Evolutionary conservation across 2,888 invertebrate genomes (phyloP), one percentile per base, ranked within the genome.

Genomic region (Crepidodera aurea): DNA sequence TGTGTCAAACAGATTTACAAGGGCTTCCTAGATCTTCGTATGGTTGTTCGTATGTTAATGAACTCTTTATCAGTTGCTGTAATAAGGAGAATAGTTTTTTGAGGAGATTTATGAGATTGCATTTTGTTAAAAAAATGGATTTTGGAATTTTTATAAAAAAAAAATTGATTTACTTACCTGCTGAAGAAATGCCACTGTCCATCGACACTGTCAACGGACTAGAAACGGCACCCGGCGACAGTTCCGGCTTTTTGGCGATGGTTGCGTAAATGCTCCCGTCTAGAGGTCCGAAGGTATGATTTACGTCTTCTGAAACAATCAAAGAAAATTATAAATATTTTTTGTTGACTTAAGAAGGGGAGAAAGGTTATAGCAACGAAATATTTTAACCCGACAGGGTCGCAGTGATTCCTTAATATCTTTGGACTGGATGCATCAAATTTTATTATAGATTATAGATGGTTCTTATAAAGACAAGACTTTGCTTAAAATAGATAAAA

Each of bases 191-290:
- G 74, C 94, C 94, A 74, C 93, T 93, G 86, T 94, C 94, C 90
- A 93, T 92, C 82, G 93, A 94, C 80, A 92, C 90, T 76, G 91
- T 91, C 82, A 92, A 87, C 74, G 90, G 89, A 77, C 90, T 90
- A 73, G 88, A 86, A 56, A 84, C 85, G 70, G 84, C 84, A 72
- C 83, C 85, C 55, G 81, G 81, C 44, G 82, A 82, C 62, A 81
- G 70, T 70, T 82, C 81, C 69, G 79, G 79, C 67, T 81, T 82
- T 68, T 82, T 82, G 37, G 82, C 79, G 70, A 88, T 88, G 59
- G 88, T 88, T 70, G 94, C 94, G 87, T 95, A 94, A 75, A 94
- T 88, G 75, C 93, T 94, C 72, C 94, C 94, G 88, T 94, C 94
- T 74, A 94, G 84, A 42, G 94, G 94, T 37, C 93, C 93, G 79